Base-by-base conservation (phyloP, 2,113 vertebrate species). In the Pica pica region DNA sequence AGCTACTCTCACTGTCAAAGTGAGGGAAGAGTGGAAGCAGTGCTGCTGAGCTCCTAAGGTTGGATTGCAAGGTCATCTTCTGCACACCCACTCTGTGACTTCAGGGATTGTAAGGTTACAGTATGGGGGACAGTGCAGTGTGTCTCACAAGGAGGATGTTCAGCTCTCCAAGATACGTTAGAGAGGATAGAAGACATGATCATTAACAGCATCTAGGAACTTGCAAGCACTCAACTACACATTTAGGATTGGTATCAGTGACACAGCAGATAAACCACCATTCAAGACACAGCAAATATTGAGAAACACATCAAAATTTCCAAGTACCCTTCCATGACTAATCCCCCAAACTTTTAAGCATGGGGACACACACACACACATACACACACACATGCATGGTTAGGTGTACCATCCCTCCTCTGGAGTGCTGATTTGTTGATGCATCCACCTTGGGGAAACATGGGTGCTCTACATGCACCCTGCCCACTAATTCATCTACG, bases 391-490 rank as follows among this genome's bases (percentile, higher is more conserved):
- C 3, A 21, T 1, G 6, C 18, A 26, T 3, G 10, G 30, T 49
- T 53, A 65, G 5, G 15, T 60, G 27, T 31, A 44, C 2, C 2
- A 1, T 1, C 4, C 4, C 3, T 49, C 18, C 27, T 46, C 18
- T 56, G 33, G 33, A 10, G 18, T 44, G 15, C 33, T 67, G 28
- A 23, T 74, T 91, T 26, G 11, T 14, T 33, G 50, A 14, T 20
- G 28, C 35, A 42, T 10, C 33, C 26, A 26, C 16, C 30, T 9
- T 67, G 13, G 12, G 21, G 28, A 67, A 19, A 28, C 0, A 0
- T 7, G 41, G 21, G 14, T 3, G 1, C 23, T 76, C 22, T 37
- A 10, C 0, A 0, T 47, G 35, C 46, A 39, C 14, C 18, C 24
- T 67, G 44, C 28, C 15, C 23, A 11, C 41, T 44, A 56, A 53